phyloP scores from a whole-genome alignment of 2,888 invertebrate species.

The Dynastes hyllus region DNA sequence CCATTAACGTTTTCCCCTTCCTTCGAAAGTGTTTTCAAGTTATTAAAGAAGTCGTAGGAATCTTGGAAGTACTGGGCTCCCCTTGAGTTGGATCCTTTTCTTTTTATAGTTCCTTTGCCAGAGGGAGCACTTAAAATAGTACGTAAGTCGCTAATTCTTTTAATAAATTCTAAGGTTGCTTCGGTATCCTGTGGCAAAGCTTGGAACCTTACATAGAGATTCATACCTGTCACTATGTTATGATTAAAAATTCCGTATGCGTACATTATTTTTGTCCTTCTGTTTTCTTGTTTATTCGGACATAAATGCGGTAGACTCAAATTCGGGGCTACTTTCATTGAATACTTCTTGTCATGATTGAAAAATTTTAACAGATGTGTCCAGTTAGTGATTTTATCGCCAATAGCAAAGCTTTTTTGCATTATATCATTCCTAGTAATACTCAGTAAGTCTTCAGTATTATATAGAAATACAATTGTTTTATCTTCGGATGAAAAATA shows the following conservation, averaged over 20 bases:
- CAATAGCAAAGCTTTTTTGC: background rate
- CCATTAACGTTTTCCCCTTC: background rate
- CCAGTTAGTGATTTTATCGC: background rate
- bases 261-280: background rate
- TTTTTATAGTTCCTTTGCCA: background rate
- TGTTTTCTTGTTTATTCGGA: background rate
- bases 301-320: background rate
- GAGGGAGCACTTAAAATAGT: background rate
- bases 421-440: conserved; percentile 3
- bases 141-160: background rate
- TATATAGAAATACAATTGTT: conserved; percentile 6
- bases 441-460: background rate
- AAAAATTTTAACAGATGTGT: background rate
- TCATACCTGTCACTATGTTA: background rate
- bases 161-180: conserved; percentile 7
- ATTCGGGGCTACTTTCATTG: background rate
- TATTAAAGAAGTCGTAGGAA: conserved; percentile 4
- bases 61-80: background rate
- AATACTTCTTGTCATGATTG: background rate
- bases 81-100: no score
- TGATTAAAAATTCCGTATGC: background rate
- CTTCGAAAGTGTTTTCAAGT: background rate
- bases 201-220: background rate
- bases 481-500: background rate
- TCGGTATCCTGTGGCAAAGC: conserved; percentile 2